Evolutionary conservation across 2,888 invertebrate genomes (phyloP).

Genomic region (Andrena fulva): DNA sequence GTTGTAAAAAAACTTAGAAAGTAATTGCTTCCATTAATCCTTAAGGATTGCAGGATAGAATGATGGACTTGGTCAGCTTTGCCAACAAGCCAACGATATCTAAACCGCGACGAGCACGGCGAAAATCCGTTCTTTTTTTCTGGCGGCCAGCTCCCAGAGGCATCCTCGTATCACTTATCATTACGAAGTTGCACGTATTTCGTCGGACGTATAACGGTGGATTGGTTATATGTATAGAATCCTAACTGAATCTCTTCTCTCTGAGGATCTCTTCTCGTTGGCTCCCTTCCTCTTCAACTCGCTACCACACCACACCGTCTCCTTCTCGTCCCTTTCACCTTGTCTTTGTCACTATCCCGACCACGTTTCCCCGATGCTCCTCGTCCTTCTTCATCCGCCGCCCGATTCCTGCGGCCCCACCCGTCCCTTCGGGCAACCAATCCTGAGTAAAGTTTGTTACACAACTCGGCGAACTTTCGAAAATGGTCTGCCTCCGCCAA

Average conservation of each 20-base stretch:
- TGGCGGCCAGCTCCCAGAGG: slow-evolving; percentile 55
- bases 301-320: slow-evolving; percentile 33
- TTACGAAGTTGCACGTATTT: slow-evolving; percentile 74
- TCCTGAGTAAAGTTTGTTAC: slow-evolving; percentile 84
- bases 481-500: slow-evolving; percentile 80
- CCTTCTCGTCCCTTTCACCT: slow-evolving; percentile 50
- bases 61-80: too few relatives aligned
- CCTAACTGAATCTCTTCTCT: slow-evolving; percentile 82
- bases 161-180: slow-evolving; percentile 70
- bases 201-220: slow-evolving; percentile 73
- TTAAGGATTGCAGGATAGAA: too few relatives aligned
- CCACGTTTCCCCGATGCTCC: slow-evolving; percentile 22
- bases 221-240: slow-evolving; percentile 77
- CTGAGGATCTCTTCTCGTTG: slow-evolving; percentile 72
- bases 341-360: slow-evolving; percentile 38
- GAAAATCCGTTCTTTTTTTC: background rate
- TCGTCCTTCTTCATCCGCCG: slow-evolving; percentile 22
- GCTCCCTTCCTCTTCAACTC: slow-evolving; percentile 44
- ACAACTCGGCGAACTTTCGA: slow-evolving; percentile 83
- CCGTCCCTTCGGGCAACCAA: slow-evolving; percentile 83
- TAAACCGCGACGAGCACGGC: background rate
- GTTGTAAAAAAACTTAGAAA: too few relatives aligned
- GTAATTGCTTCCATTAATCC: too few relatives aligned
- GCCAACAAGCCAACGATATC: too few relatives aligned
- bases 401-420: slow-evolving; percentile 75